Evolutionary conservation across 2,113 vertebrate genomes (phyloP), one percentile per base, ranked within the genome.

Genomic region (Periophthalmus modestus): DNA sequence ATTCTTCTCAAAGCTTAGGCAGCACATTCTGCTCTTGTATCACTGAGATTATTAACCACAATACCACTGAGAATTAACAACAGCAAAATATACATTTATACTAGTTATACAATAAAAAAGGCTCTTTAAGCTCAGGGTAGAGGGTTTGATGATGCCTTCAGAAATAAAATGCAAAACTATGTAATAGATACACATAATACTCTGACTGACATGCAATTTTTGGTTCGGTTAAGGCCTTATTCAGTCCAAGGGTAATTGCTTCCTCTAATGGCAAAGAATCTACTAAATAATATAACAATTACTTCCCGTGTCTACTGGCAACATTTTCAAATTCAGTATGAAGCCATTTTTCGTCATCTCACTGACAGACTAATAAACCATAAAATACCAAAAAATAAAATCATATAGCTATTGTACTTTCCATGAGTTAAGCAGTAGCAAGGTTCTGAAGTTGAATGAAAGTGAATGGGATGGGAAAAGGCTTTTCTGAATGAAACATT

Each of bases 401-500:
- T 23, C 10, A 23, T 57, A 6, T 12, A 21, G 54, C 9, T 12
- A 19, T 57, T 10, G 1, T 52, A 33, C 28, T 65, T 19, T 4
- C 18, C 34, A 36, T 39, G 19, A 66, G 71, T 71, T n/a, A 79
- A 63, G 82, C 82, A 79, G 69, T 69, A 69, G 50, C 78, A 55
- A 28, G 67, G 71, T 72, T 83, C 68, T 62, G 73, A 66, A 58
- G 76, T 39, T 85, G 71, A 87, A 84, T 85, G 84, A 89, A 89
- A 86, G 68, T 74, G 79, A 89, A 89, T 69, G 69, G 76, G 71
- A 83, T 23, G 7, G 69, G 74, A 70, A 54, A 73, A 63, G 82
- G 19, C 7, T 92, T 93, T 93, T 93, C 89, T 93, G 89, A 93
- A 94, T 93, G 89, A 93, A 92, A 90, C 88, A 90, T 92, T 91